Percentiles rank a stretch among this genome's conserved stretches.
Conservation (phyloP, 2,797 vertebrate species). For the Etheostoma nigrum region DNA sequence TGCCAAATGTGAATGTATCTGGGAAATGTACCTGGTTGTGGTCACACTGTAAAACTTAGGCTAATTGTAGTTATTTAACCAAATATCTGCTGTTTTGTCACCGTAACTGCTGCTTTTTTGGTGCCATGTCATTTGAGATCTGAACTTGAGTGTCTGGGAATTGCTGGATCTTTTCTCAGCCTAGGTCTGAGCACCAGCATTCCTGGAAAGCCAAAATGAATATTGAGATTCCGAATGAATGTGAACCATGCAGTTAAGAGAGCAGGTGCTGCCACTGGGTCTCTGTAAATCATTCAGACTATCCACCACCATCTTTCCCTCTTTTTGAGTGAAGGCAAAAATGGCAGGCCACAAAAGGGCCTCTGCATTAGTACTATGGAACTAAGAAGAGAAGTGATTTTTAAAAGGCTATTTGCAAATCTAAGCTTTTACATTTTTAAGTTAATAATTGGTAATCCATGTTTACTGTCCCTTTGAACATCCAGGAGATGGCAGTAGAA, state of each 20-base stretch:
- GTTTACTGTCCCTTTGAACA: neutral
- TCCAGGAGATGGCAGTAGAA: constrained; percentile 75
- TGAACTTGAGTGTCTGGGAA: constrained; percentile 72
- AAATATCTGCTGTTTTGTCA: constrained; percentile 39
- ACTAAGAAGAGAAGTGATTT: neutral
- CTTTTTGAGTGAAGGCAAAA: constrained; percentile 37
- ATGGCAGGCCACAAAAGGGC: constrained; percentile 23
- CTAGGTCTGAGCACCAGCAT: constrained; percentile 70
- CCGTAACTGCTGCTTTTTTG: constrained; percentile 29
- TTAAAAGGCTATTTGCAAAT: constrained; percentile 5
- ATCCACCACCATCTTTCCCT: constrained; percentile 58
- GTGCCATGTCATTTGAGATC: constrained; percentile 73
- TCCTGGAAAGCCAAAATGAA: constrained; percentile 82
- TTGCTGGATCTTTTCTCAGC: constrained; percentile 60
- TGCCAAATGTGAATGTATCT: neutral
- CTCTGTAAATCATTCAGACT: constrained; percentile 64
- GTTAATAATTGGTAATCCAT: neutral
- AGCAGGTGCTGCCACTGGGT: constrained; percentile 77
- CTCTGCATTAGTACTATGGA: neutral
- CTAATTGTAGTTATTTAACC: constrained; percentile 42
- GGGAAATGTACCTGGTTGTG: constrained; percentile 23
- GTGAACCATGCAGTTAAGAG: constrained; percentile 68
- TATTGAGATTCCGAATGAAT: constrained; percentile 78
- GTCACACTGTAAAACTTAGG: constrained; percentile 33
- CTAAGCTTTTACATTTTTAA: neutral